Percentiles rank a stretch among this genome's conserved stretches.
These are phyloP conservation scores for Drosophila barbarae DNA, from an alignment of 2,888 invertebrate species.

Conservation along the genomic window DNA sequence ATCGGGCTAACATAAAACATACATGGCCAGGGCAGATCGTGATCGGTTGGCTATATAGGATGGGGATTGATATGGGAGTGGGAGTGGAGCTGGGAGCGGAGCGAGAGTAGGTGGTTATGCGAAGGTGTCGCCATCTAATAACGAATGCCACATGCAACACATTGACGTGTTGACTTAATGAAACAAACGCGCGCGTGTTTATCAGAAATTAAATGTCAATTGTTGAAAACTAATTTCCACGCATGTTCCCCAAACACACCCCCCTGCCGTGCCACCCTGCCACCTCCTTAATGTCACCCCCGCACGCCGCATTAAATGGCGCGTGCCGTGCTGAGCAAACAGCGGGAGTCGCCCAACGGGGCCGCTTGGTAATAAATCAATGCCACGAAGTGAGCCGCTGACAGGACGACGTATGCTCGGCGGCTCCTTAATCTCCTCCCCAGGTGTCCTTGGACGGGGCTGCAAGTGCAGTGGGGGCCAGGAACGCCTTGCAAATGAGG, in stretches of 20 bases:
- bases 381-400: slow-evolving; percentile 53
- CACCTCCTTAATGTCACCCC: not conserved
- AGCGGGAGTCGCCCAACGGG: slow-evolving; percentile 23
- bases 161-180: slow-evolving; percentile 75
- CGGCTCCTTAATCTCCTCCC: slow-evolving; percentile 36
- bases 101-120: slow-evolving; percentile 16
- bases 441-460: slow-evolving; percentile 29
- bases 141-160: slow-evolving; percentile 68
- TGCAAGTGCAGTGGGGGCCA: slow-evolving; percentile 21
- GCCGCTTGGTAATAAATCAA: slow-evolving; percentile 57
- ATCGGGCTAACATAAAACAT: slow-evolving; percentile 33
- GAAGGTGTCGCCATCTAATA: slow-evolving; percentile 59
- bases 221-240: slow-evolving; percentile 70
- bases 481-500: slow-evolving; percentile 20
- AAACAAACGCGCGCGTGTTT: slow-evolving; percentile 71
- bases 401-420: slow-evolving; percentile 57
- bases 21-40: slow-evolving; percentile 19
- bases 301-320: slow-evolving; percentile 53
- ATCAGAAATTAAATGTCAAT: slow-evolving; percentile 77
- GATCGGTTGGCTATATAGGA: slow-evolving; percentile 12
- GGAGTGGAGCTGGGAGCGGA: not conserved
- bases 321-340: slow-evolving; percentile 57
- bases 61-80: not conserved
- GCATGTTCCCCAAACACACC: slow-evolving; percentile 22
- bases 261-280: not conserved